Base-by-base conservation (phyloP, 64 coral and sea anemone species). In the Actinia tenebrosa region DNA sequence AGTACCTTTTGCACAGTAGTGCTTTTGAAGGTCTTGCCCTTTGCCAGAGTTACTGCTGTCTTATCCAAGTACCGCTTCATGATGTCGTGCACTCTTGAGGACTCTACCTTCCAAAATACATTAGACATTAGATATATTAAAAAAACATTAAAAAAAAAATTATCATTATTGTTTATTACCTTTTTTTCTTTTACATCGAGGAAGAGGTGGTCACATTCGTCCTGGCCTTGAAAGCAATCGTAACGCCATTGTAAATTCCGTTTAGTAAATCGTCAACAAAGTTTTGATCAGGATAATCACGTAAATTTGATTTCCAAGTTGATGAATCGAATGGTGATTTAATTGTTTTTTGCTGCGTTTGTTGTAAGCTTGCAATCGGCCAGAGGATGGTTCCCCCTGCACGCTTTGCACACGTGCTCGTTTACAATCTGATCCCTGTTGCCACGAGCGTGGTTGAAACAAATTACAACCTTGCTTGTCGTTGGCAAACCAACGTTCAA, bases 401-500 rank as follows among this genome's bases (percentile, higher is more conserved):
- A 86, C 46, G 60, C 60, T 16, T 86, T 86, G 55, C 84, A 86
- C 0, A 86, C 84, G 50, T 69, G 60, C 84, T 44, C 62, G 84
- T 44, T 66, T 64, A 44, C 84, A 86, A 1, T 61, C 60, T 0
- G 59, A 16, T 15, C 77, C 77, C 19, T 79, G 77, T 14, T 79
- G 27, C 14, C 77, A 79, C 10, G 77, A 5, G 16, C 77, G 37
- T 44, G 37, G 77, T 79, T 79, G 77, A 20, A 13, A 79, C 45
- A 79, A 13, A 47, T 79, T 79, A 37, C 77, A 79, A 3, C 77
- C 77, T 79, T 79, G 77, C 45, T 79, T 79, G 27, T 79, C 77
- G 77, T 79, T 42, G 77, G 14, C 2, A 17, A 79, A 79, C 77
- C 77, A 79, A 16, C 45, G 27, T 19, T 79, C 77, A 18, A 79